Evolutionary conservation across 2,113 vertebrate genomes (phyloP), one percentile per base, ranked within the genome.

Genomic region (Acanthisitta chloris): DNA sequence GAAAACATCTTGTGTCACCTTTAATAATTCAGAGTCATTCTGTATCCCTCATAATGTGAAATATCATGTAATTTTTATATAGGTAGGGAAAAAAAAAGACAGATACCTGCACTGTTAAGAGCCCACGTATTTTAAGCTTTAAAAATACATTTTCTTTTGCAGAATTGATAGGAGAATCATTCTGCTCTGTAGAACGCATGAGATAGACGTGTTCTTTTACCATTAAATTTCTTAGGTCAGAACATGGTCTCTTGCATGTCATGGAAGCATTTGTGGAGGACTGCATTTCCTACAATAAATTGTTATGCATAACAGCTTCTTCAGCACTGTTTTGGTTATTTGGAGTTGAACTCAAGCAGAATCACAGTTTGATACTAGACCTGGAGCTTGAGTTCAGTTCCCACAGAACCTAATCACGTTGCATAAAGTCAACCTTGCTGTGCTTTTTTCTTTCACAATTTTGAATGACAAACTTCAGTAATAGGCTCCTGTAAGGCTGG

Each of bases 401-500:
- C 92, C 67, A 18, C 72, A 93, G 92, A 96, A 93, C 80, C 31
- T 80, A 74, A 90, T 94, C 72, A 25, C 5, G 49, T 95, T 91
- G 73, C 90, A 79, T 82, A 28, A 92, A 91, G 59, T 85, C 83
- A 90, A 28, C 85, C 85, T 80, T 80, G 73, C 89, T 95, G 97
- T 97, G 94, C 92, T 28, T 81, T 79, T 62, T 90, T 82, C 95
- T 97, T 93, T 77, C 64, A 49, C 24, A 43, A 38, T 96, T 97
- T 88, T 96, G 96, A 97, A 81, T 94, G 93, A 77, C 72, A 95
- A 93, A 93, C 93, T 93, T 97, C 95, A 90, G 76, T 78, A 88
- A 92, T 45, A 81, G 74, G 73, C 91, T 96, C 40, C 92, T 90
- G 66, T 94, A 86, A 82, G 92, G 82, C 78, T 31, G 4, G 21